These are phyloP conservation scores for Beaufortia kweichowensis DNA, from an alignment of 2,113 vertebrate genomes.

Conservation along the genomic window DNA sequence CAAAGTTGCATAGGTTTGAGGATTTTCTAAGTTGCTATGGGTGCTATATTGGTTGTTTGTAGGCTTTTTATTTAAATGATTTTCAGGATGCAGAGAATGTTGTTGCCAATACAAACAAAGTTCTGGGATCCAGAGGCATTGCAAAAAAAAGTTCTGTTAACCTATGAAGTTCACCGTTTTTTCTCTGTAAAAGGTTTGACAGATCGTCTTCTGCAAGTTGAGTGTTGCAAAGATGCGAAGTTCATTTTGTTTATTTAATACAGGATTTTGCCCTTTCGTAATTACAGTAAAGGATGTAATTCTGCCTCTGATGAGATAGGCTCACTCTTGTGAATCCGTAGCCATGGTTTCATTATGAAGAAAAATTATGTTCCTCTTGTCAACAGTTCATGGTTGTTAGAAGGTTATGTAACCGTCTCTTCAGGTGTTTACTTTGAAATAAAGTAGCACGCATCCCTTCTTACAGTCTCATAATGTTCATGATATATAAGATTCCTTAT, in stretches of 20 bases:
- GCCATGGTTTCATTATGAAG: conserved; percentile 9
- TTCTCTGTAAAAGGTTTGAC: neutral
- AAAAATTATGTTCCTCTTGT: conserved; percentile 6
- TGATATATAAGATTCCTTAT: neutral
- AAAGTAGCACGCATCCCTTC: conserved; percentile 16
- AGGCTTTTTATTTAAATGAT: neutral
- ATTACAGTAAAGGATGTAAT: neutral
- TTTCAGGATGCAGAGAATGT: neutral
- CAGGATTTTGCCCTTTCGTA: conserved; percentile 8
- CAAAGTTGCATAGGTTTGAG: too few relatives aligned
- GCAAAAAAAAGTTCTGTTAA: neutral
- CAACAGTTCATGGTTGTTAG: neutral
- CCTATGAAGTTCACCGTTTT: neutral
- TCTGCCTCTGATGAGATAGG: conserved; percentile 14
- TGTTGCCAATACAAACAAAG: neutral
- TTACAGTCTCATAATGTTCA: neutral
- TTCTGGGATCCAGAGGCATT: too few relatives aligned
- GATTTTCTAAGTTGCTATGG: neutral
- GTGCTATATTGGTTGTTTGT: neutral
- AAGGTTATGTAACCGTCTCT: conserved; percentile 28
- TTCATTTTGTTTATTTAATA: neutral
- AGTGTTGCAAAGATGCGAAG: neutral
- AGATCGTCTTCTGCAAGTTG: neutral
- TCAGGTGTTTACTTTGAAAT: conserved; percentile 34
- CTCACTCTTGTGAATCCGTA: neutral